Percentiles rank a stretch among this genome's conserved stretches.
Evolutionary conservation across 2,888 invertebrate species (phyloP).

Genomic region (Penaeus monodon): DNA sequence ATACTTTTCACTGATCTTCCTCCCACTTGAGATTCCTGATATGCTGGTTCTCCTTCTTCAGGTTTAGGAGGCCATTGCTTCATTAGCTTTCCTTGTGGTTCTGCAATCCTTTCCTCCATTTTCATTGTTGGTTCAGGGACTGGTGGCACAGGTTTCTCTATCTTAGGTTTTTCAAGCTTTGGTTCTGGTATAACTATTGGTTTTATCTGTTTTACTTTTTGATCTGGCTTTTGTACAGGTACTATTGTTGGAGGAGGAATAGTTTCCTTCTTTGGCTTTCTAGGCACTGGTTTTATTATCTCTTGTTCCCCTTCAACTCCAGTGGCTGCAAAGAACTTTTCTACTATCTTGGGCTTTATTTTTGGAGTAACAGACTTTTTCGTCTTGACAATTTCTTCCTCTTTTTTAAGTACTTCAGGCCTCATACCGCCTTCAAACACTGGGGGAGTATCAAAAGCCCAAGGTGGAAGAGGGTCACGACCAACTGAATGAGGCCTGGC

Average conservation of each 20-base stretch:
- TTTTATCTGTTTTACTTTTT: not conserved
- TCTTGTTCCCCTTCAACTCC: conserved; percentile 36
- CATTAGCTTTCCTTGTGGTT: not conserved
- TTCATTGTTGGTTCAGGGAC: not conserved
- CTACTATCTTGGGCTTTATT: conserved; percentile 56
- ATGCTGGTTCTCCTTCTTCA: too few relatives aligned
- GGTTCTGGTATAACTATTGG: too few relatives aligned
- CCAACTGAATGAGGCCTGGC: conserved; percentile 5
- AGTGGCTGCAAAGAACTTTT: conserved; percentile 59
- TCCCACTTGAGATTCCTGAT: too few relatives aligned
- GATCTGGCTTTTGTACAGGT: not conserved
- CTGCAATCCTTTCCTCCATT: too few relatives aligned
- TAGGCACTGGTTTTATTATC: conserved; percentile 35
- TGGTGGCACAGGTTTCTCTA: conserved; percentile 1
- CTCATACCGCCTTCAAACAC: conserved; percentile 59
- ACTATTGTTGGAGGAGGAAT: conserved; percentile 8
- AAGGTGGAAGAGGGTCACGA: conserved; percentile 54
- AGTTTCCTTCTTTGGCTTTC: conserved; percentile 23
- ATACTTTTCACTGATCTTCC: too few relatives aligned
- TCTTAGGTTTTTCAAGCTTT: not conserved
- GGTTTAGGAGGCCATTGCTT: conserved; percentile 35
- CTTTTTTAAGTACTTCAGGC: conserved; percentile 54
- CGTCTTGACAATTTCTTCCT: conserved; percentile 31
- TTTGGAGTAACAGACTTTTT: conserved; percentile 38
- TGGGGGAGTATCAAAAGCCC: conserved; percentile 59